Evolutionary conservation across 2,113 vertebrate genomes (phyloP), one percentile per base, ranked within the genome.

Genomic region (Phodopus roborovskii): DNA sequence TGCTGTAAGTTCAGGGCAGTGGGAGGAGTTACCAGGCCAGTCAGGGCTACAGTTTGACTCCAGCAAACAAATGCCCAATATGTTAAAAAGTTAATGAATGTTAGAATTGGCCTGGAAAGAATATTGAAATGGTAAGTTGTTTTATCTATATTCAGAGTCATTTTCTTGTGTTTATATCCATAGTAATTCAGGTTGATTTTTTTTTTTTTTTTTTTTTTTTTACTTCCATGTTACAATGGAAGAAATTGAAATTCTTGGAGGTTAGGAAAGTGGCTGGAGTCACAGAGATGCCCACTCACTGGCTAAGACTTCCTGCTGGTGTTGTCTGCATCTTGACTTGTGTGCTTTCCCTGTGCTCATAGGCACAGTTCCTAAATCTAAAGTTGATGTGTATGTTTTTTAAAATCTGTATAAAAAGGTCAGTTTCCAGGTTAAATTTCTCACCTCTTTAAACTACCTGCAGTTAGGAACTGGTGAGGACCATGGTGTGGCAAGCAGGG

Each of bases 341-440:
- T 73, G 4, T 36, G 50, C 53, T 66, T 20, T 74, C 88, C 84
- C 70, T 86, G 0, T 83, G 62, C 70, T 91, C 53, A 70, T 5
- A 8, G 20, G 17, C 17, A 3, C 50, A 42, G 19, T 86, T 88
- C 30, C n/a, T 33, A 50, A 33, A 28, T 78, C 30, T 71, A 58
- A 85, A 82, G 36, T 90, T 84, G n/a, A 16, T 70, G 22, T 11
- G 50, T 15, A 20, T n/a, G 45, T 58, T 45, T 36, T 30, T 7
- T 39, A 60, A 60, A 48, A 36, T 83, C 78, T 73, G 90, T 62
- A 64, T 36, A 26, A 30, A 77, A 26, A 50, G 42, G 33, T 78
- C 74, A 56, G 94, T 93, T 93, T 66, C 56, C 58, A 89, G 75
- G 17, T 93, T 96, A 94, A 92, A 94, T 88, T 91, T 92, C 12